Evolutionary conservation across 2,888 invertebrate species (phyloP), one percentile per base, ranked within the genome.

Genomic region (Drosophila cyrtoloma): DNA sequence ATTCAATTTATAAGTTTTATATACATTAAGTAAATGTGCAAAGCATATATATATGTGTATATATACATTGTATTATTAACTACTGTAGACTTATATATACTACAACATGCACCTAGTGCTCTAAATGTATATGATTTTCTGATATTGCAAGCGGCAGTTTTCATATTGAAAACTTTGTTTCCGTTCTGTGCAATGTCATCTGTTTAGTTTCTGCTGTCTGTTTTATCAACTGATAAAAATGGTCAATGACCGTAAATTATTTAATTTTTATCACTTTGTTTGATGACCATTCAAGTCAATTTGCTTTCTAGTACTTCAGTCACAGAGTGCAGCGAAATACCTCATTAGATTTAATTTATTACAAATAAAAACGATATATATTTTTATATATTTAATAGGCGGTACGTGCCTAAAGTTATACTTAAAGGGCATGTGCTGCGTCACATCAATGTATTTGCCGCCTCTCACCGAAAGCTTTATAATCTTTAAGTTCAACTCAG

Each of bases 251-350:
- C 68, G 63, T 50, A 61, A 65, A 44, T 63, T 53, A n/a, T 33
- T 50, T 12, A 37, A 60, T 22, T 57, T 59, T 28, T 58, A 42
- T 60, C 51, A 19, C 10, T 62, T 30, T 62, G 64, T 62, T 57
- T 47, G 39, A 32, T 66, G 64, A 65, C 71, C 82, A 85, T 82
- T 88, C 72, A 71, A 90, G 87, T 91, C 80, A 91, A 88, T 88
- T 89, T 84, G 72, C 72, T 81, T 67, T 73, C 33, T 68, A 82
- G 66, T 83, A 86, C 60, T 81, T 90, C 77, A 72, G 77, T 79
- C 82, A 76, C 88, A 89, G 91, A 86, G 87, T 91, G 90, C 91
- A 85, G 85, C 79, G 78, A 86, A 90, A 91, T 91, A 92, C 92
- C 91, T 91, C 91, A 91, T 91, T 92, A 91, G 87, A 79, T 90